phyloP scores from a whole-genome alignment of 2,113 vertebrate species.

The Pholis gunnellus region DNA sequence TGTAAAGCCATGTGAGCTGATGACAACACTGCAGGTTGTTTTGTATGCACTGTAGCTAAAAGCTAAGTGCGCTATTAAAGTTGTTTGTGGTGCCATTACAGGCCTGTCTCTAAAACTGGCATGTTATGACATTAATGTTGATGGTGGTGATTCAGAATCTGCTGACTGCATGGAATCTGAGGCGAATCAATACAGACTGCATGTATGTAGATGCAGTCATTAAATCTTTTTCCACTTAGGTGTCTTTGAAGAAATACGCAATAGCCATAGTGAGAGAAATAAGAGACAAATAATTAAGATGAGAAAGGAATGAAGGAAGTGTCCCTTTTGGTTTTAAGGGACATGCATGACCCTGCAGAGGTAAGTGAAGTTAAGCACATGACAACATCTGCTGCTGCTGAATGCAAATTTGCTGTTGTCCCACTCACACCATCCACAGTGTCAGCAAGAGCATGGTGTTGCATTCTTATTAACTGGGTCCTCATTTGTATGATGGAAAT shows the following conservation, averaged over 20 bases:
- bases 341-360: conserved; percentile 33
- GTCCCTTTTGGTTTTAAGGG: neutral
- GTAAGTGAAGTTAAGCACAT: conserved; percentile 55
- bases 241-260: conserved; percentile 42
- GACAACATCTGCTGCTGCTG: conserved; percentile 17
- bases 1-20: neutral
- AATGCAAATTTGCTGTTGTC: conserved; percentile 58
- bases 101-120: conserved; percentile 61
- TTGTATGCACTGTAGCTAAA: conserved; percentile 47
- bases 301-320: conserved; percentile 10
- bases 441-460: conserved; percentile 29
- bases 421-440: conserved; percentile 24
- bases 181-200: conserved; percentile 70
- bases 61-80: conserved; percentile 63
- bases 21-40: conserved; percentile 7
- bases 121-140: conserved; percentile 77
- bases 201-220: conserved; percentile 74
- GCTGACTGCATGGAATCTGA: conserved; percentile 65
- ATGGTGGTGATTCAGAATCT: conserved; percentile 73
- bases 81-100: conserved; percentile 65
- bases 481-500: conserved; percentile 63
- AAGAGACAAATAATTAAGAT: conserved; percentile 20
- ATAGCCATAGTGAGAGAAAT: conserved; percentile 25
- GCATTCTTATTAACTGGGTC: conserved; percentile 56
- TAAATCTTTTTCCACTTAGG: conserved; percentile 66